Evolutionary conservation across 1,140 invertebrate species (phyloP), one percentile per base, ranked within the genome.

Genomic region (Drosophila serrata): DNA sequence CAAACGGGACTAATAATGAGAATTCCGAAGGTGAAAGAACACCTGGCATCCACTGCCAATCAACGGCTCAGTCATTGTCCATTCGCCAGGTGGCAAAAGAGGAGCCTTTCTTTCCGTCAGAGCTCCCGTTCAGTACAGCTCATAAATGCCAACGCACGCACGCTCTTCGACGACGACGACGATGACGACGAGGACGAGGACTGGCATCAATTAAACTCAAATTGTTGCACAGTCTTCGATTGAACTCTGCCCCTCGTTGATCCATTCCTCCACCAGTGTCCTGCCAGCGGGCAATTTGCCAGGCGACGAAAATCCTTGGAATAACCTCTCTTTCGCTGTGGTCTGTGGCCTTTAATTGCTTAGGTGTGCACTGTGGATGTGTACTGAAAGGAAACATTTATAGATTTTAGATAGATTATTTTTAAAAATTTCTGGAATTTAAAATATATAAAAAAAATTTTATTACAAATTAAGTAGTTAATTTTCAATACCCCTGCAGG

Each of bases 121-220:
- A 51, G 55, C 17, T 56, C 45, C 19, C 27, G 48, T 6, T 29
- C 3, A 15, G 51, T 9, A 4, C n/a, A 64, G 43, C 73, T 76
- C 75, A 78, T 78, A 79, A 78, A 78, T 78, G 75, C 75, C 75
- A 39, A n/a, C 37, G 64, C 75, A 79, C 74, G 75, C 75, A 78
- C 75, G 53, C 49, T 53, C 46, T 70, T 17, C 40, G 40, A 39
- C 57, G 60, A 53, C 63, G 31, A 70, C 45, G 76, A 70, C 53
- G 39, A 39, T 53, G 60, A 53, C 63, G 31, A 70, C 45, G 76
- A 70, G 48, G 39, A 68, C 53, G 39, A 75, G 48, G 76, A 78
- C 49, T 85, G 85, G 59, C 86, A 85, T 85, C 85, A 88, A 88
- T 88, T 90, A 90, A 85, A 88, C 60, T 81, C 65, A 59, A 90